A percentile compares a stretch with the other conserved stretches of the same genome.
Evolutionary conservation across 2,888 invertebrate genomes (phyloP).

Genomic region (Sipha maydis): DNA sequence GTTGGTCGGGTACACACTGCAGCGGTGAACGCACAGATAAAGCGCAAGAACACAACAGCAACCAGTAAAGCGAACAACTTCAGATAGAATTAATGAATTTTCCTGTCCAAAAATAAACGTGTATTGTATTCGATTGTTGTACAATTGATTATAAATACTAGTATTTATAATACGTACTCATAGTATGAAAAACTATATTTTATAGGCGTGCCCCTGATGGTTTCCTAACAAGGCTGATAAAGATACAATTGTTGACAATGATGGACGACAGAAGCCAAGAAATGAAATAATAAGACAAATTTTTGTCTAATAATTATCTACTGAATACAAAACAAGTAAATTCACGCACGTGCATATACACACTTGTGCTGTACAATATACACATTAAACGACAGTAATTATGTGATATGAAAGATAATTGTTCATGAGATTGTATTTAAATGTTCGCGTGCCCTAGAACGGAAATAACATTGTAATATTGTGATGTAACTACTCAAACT

Average conservation of each 20-base stretch:
- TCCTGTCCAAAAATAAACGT: too few species aligned
- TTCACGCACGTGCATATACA: not conserved
- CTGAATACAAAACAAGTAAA: not conserved
- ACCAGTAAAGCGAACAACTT: not conserved
- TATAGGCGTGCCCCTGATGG: constrained; percentile 4
- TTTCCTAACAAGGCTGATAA: constrained; percentile 15
- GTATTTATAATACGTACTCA: too few species aligned
- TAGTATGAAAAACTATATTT: not conserved
- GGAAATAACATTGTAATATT: not conserved
- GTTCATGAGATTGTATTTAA: not conserved
- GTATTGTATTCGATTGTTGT: too few species aligned
- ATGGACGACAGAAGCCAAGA: not conserved
- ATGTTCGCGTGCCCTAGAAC: not conserved
- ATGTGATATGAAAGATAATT: not conserved
- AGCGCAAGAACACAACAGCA: not conserved
- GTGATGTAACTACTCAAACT: too few species aligned
- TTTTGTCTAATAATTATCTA: not conserved
- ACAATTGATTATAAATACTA: too few species aligned
- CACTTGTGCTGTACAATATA: too few species aligned
- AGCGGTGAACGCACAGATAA: not conserved
- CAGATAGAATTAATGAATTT: not conserved
- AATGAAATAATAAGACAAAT: not conserved
- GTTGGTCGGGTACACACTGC: too few species aligned
- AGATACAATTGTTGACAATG: constrained; percentile 28
- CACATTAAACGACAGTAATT: not conserved